Evolutionary conservation across 2,113 vertebrate species (phyloP).

Genomic region (Phaethon lepturus): DNA sequence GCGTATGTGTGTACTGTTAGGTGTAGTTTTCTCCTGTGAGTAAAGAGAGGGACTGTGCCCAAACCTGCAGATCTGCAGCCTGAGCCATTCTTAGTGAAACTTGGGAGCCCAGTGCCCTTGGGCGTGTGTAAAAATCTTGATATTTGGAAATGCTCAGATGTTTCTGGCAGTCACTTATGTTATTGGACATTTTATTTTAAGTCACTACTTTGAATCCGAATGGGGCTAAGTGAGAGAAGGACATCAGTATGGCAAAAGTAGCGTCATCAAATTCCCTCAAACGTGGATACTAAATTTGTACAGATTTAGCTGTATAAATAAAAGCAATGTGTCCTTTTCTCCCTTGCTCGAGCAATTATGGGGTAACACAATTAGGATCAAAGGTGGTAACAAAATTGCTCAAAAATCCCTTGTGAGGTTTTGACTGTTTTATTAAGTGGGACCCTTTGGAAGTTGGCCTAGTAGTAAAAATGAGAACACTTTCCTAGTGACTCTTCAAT

Average conservation of each 20-base stretch:
- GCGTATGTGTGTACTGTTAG: rapidly evolving
- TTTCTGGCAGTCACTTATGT: neutral
- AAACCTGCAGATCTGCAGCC: neutral
- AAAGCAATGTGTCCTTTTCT: neutral
- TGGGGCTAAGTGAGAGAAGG: neutral
- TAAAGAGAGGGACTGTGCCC: neutral
- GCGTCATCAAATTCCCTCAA: neutral
- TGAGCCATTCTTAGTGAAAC: neutral
- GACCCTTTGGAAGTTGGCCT: conserved; percentile 47
- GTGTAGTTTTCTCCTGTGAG: neutral
- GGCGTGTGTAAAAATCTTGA: neutral
- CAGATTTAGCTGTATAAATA: neutral
- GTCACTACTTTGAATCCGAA: neutral
- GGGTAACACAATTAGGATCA: conserved; percentile 4
- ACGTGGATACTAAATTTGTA: neutral
- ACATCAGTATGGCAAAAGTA: neutral
- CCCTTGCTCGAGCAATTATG: neutral
- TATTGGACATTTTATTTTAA: neutral
- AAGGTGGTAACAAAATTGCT: neutral
- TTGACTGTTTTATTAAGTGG: conserved; percentile 32
- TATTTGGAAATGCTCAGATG: neutral
- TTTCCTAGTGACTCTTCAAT: neutral
- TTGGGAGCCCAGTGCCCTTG: neutral
- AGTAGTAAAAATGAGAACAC: neutral
- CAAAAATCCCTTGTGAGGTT: conserved; percentile 36